phyloP scores from a whole-genome alignment of 2,113 vertebrate genomes.

The Aix galericulata region DNA sequence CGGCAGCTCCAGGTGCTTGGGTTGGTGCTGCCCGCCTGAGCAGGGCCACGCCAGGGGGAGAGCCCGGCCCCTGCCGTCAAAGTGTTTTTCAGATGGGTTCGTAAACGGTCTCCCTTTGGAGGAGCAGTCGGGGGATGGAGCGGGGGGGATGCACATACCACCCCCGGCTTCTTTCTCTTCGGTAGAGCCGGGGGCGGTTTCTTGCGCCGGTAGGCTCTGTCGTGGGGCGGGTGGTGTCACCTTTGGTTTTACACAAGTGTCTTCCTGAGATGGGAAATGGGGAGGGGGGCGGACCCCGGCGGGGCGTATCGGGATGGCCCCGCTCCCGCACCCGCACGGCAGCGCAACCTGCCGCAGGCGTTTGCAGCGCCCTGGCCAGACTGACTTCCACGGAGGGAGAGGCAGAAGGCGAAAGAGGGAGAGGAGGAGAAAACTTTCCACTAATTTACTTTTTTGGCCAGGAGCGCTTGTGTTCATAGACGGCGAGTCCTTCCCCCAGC shows the following conservation, averaged over 20 bases:
- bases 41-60: background rate
- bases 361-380: background rate
- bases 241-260: background rate
- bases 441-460: slow-evolving; percentile 23
- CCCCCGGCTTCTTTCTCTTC: background rate
- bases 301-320: too few relatives aligned
- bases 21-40: background rate
- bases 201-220: background rate
- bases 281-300: too few relatives aligned
- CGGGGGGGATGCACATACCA: rapidly evolving
- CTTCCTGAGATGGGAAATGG: background rate
- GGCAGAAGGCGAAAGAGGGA: background rate
- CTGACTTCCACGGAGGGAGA: background rate
- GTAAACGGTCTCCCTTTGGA: rapidly evolving
- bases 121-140: background rate
- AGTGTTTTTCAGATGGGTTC: rapidly evolving
- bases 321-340: background rate
- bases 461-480: background rate
- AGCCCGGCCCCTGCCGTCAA: background rate
- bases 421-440: slow-evolving; percentile 57
- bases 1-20: background rate
- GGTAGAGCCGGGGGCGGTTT: background rate
- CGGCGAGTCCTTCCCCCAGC: background rate
- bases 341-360: background rate
- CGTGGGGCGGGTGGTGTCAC: background rate